A percentile compares a stretch with the other conserved stretches of the same genome.
phyloP scores from a whole-genome alignment of 1,140 invertebrate genomes.

The Copidosoma floridanum region DNA sequence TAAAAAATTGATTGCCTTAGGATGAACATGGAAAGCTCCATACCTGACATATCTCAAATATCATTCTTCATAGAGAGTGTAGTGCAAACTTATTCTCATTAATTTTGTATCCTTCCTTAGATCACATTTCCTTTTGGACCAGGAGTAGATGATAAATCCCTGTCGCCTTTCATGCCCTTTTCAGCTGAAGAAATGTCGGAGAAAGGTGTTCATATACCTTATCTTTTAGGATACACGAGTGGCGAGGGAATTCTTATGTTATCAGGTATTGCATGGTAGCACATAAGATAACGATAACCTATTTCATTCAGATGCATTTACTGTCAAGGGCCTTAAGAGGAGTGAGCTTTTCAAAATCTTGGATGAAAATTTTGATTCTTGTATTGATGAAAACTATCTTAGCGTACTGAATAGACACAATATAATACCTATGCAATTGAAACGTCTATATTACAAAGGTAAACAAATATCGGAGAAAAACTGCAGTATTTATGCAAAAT shows the following conservation, averaged over 20 bases:
- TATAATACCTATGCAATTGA: not conserved
- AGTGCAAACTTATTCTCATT: too few relatives aligned
- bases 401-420: not conserved
- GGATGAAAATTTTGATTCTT: not conserved
- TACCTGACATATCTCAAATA: too few relatives aligned
- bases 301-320: too few relatives aligned
- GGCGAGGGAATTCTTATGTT: not conserved
- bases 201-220: not conserved
- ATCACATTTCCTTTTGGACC: not conserved
- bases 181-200: not conserved
- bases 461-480: not conserved
- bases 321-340: too few relatives aligned
- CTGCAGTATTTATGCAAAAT: not conserved
- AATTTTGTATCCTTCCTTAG: not conserved
- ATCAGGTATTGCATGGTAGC: not conserved
- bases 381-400: not conserved
- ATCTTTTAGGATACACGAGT: not conserved
- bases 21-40: too few relatives aligned
- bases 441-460: not conserved
- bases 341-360: not conserved
- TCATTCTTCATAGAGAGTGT: too few relatives aligned
- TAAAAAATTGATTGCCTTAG: too few relatives aligned
- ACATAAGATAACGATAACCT: not conserved
- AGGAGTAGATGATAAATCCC: not conserved
- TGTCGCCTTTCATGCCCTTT: not conserved